Percentiles rank a stretch among this genome's conserved stretches.
These are phyloP conservation scores for Labroides dimidiatus DNA, from an alignment of 2,797 vertebrate genomes.

Conservation along the genomic window DNA sequence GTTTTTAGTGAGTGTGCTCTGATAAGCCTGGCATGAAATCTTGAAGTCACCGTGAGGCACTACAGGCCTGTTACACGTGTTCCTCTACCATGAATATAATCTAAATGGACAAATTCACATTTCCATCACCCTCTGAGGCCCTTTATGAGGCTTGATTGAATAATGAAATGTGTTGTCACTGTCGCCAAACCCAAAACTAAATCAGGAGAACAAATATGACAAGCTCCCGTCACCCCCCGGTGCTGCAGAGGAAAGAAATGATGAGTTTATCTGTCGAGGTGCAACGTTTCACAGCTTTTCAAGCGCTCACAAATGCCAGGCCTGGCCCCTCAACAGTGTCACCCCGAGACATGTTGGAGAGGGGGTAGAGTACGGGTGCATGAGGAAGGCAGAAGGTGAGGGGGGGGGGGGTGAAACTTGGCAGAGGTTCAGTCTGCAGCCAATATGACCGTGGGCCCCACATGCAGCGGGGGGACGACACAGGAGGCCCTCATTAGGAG, in stretches of 20 bases:
- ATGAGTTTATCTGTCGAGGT: slow-evolving; percentile 69
- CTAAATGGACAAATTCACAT: too few relatives aligned
- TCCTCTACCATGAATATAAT: too few relatives aligned
- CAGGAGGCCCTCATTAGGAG: slow-evolving; percentile 72
- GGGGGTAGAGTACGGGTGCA: slow-evolving; percentile 57
- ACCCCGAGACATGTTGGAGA: slow-evolving; percentile 52
- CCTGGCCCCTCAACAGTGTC: slow-evolving; percentile 52
- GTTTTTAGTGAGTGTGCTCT: too few relatives aligned
- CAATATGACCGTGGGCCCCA: slow-evolving; percentile 65
- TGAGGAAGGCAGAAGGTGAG: slow-evolving; percentile 27
- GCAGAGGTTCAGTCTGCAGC: slow-evolving; percentile 46
- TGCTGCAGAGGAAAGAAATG: slow-evolving; percentile 42
- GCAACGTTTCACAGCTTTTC: slow-evolving; percentile 69
- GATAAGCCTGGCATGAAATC: too few relatives aligned
- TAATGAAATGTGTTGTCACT: slow-evolving; percentile 31
- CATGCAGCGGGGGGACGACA: slow-evolving; percentile 56
- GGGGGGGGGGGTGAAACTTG: slow-evolving; percentile 38
- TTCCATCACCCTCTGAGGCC: neutral
- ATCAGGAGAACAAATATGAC: slow-evolving; percentile 42
- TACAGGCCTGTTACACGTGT: too few relatives aligned
- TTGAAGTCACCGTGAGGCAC: too few relatives aligned
- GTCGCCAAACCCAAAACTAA: slow-evolving; percentile 25
- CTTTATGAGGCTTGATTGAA: slow-evolving; percentile 38
- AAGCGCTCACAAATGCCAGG: slow-evolving; percentile 71
- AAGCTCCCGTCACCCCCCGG: neutral